phyloP scores from a whole-genome alignment of 2,888 invertebrate species.

The Melipona beecheii region DNA sequence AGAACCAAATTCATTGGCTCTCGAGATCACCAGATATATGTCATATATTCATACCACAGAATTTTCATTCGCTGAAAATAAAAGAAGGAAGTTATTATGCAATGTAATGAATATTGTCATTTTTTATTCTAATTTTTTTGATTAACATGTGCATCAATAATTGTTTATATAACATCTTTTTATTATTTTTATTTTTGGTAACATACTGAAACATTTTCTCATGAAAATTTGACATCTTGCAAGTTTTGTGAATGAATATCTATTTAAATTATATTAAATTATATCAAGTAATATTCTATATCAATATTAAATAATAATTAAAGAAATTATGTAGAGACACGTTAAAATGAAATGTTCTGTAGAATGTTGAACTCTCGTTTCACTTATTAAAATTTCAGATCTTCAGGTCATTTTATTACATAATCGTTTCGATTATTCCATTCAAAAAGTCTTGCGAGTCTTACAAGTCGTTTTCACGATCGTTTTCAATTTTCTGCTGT shows the following conservation, averaged over 20 bases:
- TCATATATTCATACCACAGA: neutral
- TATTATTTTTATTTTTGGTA: too few species aligned
- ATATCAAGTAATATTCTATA: neutral
- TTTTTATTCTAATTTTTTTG: too few species aligned
- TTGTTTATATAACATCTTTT: too few species aligned
- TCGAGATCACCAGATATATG: neutral
- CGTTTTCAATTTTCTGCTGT: neutral
- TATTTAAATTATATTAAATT: too few species aligned
- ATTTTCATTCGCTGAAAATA: neutral
- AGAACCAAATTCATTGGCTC: neutral
- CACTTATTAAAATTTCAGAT: neutral
- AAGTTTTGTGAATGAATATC: too few species aligned
- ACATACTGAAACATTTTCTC: too few species aligned
- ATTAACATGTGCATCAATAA: too few species aligned
- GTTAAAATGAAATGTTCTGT: neutral
- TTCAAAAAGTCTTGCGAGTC: neutral
- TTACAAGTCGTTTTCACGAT: neutral
- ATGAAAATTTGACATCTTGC: too few species aligned
- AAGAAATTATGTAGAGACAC: neutral
- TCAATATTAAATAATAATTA: neutral
- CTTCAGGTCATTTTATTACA: neutral
- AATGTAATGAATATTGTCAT: too few species aligned
- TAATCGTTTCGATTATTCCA: neutral
- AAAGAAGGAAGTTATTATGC: too few species aligned
- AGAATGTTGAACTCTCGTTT: neutral